phyloP scores from a whole-genome alignment of 1,140 invertebrate species.

The Leptoteleia sp. region DNA sequence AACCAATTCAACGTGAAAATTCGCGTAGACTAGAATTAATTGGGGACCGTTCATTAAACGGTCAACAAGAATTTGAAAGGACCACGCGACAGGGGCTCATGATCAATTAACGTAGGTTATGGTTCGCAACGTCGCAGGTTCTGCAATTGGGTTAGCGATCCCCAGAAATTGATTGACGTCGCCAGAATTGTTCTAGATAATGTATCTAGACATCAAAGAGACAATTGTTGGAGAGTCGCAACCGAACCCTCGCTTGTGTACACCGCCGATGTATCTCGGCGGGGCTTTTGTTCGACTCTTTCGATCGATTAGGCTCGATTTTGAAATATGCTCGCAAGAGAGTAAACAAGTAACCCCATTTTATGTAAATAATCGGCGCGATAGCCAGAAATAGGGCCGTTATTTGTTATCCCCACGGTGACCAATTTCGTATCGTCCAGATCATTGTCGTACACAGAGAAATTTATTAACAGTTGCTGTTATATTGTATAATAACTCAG shows the following conservation, averaged over 20 bases:
- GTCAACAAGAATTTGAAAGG: neutral
- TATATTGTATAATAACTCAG: too few relatives aligned
- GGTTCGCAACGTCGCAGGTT: constrained; percentile 4
- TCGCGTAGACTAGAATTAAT: too few relatives aligned
- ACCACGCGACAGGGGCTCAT: too few relatives aligned
- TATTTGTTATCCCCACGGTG: too few relatives aligned
- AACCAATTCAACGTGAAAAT: too few relatives aligned
- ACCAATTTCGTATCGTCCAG: neutral
- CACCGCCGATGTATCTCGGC: constrained; percentile 25
- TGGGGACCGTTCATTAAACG: too few relatives aligned
- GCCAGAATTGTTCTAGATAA: constrained; percentile 15
- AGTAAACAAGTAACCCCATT: constrained; percentile 4
- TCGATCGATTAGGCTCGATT: constrained; percentile 16
- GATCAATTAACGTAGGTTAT: constrained; percentile 32
- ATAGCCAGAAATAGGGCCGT: constrained; percentile 1
- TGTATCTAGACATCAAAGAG: constrained; percentile 28
- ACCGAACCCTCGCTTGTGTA: constrained; percentile 36
- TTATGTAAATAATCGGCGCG: neutral
- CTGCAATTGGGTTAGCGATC: constrained; percentile 6
- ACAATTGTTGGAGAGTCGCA: constrained; percentile 19
- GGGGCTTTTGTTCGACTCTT: constrained; percentile 18
- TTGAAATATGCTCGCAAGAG: neutral
- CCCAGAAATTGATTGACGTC: constrained; percentile 10
- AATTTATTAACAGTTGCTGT: too few relatives aligned
- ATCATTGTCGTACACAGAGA: neutral